Evolutionary conservation across 1,140 invertebrate genomes (phyloP).

Genomic region (Yoshiicerus persimilis): DNA sequence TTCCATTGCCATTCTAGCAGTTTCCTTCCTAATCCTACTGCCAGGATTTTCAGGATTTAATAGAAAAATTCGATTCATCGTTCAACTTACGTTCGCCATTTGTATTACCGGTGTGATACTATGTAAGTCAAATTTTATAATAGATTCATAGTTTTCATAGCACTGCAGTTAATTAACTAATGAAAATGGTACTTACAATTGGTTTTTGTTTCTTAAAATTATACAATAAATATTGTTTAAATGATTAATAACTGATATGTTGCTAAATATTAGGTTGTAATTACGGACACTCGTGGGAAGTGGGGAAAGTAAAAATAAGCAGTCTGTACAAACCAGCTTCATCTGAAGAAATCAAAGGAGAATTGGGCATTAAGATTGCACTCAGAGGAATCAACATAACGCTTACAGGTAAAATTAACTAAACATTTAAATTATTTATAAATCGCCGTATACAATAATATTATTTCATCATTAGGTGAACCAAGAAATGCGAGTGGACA

Average conservation of each 20-base stretch:
- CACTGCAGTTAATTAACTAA: too few species aligned
- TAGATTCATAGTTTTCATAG: too few species aligned
- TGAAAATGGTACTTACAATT: too few species aligned
- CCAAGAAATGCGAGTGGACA: constrained; percentile 20
- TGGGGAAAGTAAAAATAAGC: constrained; percentile 54
- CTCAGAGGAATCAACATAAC: constrained; percentile 65
- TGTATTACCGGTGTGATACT: too few species aligned
- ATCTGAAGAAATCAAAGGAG: constrained; percentile 57
- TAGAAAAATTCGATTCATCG: too few species aligned
- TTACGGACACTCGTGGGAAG: constrained; percentile 65
- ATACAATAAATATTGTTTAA: too few species aligned
- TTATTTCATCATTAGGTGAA: constrained; percentile 27
- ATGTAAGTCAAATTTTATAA: too few species aligned
- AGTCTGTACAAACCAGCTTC: constrained; percentile 62
- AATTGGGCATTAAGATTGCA: constrained; percentile 61
- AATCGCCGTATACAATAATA: neutral
- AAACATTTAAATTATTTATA: constrained; percentile 56
- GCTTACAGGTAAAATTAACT: too few species aligned
- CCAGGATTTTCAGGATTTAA: too few species aligned
- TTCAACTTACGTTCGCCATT: too few species aligned
- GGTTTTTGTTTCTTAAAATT: too few species aligned
- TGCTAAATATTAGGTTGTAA: constrained; percentile 58
- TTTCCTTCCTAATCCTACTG: constrained; percentile 58
- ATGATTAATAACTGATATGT: neutral
- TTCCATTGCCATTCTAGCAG: constrained; percentile 56